Evolutionary conservation across 2,797 vertebrate genomes (phyloP).

Genomic region (Argentina silus): DNA sequence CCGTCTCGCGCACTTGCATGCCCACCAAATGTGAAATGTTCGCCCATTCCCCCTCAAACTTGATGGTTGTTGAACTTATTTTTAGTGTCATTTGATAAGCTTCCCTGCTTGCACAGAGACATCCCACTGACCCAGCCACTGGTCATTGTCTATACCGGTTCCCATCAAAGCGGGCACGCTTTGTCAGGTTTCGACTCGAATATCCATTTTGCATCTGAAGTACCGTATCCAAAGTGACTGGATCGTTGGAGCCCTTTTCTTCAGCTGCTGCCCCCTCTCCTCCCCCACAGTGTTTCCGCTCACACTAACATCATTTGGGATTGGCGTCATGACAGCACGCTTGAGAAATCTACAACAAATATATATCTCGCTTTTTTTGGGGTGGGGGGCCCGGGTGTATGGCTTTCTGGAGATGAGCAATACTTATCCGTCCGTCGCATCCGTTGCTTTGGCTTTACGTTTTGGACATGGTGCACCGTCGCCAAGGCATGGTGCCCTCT

Average conservation of each 20-base stretch:
- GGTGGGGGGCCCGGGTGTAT: constrained; percentile 39
- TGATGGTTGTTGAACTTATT: constrained; percentile 99
- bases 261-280: constrained; percentile 88
- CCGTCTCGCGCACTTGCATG: constrained; percentile 76
- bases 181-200: constrained; percentile 99
- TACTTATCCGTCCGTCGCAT: constrained; percentile 80
- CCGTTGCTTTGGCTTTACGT: constrained; percentile 71
- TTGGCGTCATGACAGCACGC: constrained; percentile 84
- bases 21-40: constrained; percentile 81
- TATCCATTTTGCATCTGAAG: constrained; percentile 97
- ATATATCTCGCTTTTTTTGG: constrained; percentile 73
- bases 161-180: constrained; percentile 92
- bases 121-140: constrained; percentile 99
- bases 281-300: constrained; percentile 85
- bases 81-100: constrained; percentile 99
- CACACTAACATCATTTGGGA: constrained; percentile 89
- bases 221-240: constrained; percentile 98
- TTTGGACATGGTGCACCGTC: constrained; percentile 40
- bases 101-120: constrained; percentile 89
- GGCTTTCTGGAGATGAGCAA: constrained; percentile 83
- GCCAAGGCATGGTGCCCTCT: constrained; percentile 50
- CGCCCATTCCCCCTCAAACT: constrained; percentile 83
- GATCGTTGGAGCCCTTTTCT: constrained; percentile 96
- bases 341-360: constrained; percentile 80
- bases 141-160: constrained; percentile 99